Percentiles rank a stretch among this genome's conserved stretches.
Conservation (phyloP, 2,888 invertebrate species). For the Hypsopygia costalis region DNA sequence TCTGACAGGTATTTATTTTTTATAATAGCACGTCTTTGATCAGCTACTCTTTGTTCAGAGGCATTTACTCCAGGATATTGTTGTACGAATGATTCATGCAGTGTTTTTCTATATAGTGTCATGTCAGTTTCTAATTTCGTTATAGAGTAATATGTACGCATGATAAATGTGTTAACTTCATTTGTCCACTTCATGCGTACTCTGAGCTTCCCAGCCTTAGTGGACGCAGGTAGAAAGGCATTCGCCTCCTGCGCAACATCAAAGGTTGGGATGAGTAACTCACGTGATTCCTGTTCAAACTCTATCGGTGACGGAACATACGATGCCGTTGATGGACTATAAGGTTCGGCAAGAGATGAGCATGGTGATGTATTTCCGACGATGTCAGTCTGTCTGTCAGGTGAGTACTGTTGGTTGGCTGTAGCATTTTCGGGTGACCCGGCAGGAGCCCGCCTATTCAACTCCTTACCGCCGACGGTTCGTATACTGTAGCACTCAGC, state of each 20-base stretch:
- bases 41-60: conserved; percentile 18
- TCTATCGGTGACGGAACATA: background rate
- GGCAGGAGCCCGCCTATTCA: too few species aligned
- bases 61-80: conserved; percentile 17
- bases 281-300: too few species aligned
- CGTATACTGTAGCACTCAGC: too few species aligned
- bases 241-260: conserved; percentile 13
- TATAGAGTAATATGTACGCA: conserved; percentile 13
- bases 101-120: conserved; percentile 8
- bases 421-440: too few species aligned
- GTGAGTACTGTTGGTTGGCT: too few species aligned
- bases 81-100: conserved; percentile 15
- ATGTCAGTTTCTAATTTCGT: conserved; percentile 15
- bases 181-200: conserved; percentile 8
- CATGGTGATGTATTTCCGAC: too few species aligned
- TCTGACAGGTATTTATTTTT: conserved; percentile 15
- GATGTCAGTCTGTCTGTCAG: too few species aligned
- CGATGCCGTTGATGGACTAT: too few species aligned
- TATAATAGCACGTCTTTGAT: conserved; percentile 20
- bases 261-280: too few species aligned
- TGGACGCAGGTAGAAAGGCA: conserved; percentile 16
- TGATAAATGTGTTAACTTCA: conserved; percentile 12
- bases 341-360: too few species aligned
- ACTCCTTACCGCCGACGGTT: too few species aligned
- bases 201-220: conserved; percentile 17